Evolutionary conservation across 2,888 invertebrate genomes (phyloP).

Genomic region (Rotaria socialis): DNA sequence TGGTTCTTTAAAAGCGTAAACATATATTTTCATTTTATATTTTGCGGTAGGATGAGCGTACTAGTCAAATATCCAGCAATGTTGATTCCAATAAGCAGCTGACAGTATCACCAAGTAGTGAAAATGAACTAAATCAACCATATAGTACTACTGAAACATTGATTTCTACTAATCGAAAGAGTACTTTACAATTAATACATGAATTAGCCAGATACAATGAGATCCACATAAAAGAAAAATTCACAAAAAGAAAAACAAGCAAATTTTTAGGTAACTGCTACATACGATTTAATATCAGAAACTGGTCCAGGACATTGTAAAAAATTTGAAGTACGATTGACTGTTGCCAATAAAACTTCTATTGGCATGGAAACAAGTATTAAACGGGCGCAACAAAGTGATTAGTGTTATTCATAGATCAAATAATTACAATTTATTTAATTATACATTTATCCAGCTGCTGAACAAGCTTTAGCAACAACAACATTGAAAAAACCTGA

Average conservation of each 20-base stretch:
- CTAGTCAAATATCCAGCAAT: neutral
- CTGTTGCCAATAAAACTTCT: neutral
- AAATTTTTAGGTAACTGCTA: neutral
- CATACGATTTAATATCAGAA: neutral
- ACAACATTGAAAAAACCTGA: slow-evolving; percentile 20
- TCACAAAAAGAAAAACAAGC: too few species aligned
- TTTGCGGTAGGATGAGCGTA: neutral
- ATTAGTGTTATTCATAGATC: neutral
- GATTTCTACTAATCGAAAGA: neutral
- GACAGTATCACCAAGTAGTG: too few species aligned
- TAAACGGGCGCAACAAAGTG: slow-evolving; percentile 24
- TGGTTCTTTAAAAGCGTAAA: too few species aligned
- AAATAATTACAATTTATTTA: too few species aligned
- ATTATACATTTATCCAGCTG: neutral
- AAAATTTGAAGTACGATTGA: slow-evolving; percentile 30
- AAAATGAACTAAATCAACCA: neutral
- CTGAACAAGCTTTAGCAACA: neutral
- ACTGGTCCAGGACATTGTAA: neutral
- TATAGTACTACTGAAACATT: neutral
- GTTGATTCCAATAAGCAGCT: neutral
- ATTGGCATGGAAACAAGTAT: neutral
- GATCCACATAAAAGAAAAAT: neutral
- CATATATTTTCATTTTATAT: neutral
- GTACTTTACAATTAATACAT: slow-evolving; percentile 17
- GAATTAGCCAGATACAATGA: slow-evolving; percentile 1